Evolutionary conservation across 2,113 vertebrate genomes (phyloP), one percentile per base, ranked within the genome.

Genomic region (Suncus etruscus): DNA sequence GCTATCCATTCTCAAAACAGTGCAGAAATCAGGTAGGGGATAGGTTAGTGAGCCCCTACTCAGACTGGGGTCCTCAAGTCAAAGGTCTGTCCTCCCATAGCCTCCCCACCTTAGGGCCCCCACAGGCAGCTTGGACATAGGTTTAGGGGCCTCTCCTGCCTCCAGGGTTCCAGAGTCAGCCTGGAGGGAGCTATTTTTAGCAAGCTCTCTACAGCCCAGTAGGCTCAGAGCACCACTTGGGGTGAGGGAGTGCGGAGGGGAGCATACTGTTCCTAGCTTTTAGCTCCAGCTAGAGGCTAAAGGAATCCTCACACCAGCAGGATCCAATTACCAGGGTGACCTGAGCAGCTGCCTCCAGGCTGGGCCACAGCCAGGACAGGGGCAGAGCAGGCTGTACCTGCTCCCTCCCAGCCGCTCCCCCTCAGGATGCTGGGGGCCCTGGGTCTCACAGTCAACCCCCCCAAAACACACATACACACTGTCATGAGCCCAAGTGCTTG

Each of bases 301-400:
- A 39, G 39, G 39, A 39, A 84, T 76, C 93, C 92, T 92, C 15
- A 1, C 91, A 85, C 81, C 94, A 91, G 92, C 94, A 94, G 6
- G 31, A 68, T 91, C 90, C 8, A 22, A 95, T 94, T 93, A 63
- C 79, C 75, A 63, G 90, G 79, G 79, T 75, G 78, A 93, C 76
- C 79, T 31, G 70, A 90, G 61, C 79, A 79, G 94, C 91, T 89
- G 81, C 87, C 1, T 69, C 89, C 89, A 4, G 0, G 61, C 24
- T 22, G 45, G 91, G 90, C 77, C 83, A 58, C 69, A 8, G 72
- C 1, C 0, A 31, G 54, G 48, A 85, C 4, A 3, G 0, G 12
- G n/a, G 61, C 76, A 16, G 47, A 47, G 39, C 39, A 39, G 15
- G 20, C 75, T 1, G 69, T 32, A 20, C 24, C 29, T 11, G 12